phyloP scores from a whole-genome alignment of 2,113 vertebrate genomes.

The Mesitornis unicolor region DNA sequence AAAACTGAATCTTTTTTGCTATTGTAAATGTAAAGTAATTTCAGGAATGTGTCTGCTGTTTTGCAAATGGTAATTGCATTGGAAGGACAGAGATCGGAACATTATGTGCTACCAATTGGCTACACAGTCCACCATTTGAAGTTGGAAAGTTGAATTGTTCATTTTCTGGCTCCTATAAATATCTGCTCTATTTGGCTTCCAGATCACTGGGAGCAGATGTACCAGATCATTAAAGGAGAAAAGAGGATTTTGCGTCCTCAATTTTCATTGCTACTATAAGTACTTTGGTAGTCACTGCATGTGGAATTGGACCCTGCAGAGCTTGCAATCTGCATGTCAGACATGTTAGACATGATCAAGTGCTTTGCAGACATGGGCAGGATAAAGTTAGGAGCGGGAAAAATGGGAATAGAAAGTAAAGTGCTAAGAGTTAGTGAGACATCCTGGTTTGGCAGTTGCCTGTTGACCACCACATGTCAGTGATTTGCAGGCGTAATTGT shows the following conservation, averaged over 20 bases:
- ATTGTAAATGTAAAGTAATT: background rate
- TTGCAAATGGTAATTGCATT: background rate
- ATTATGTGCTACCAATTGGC: background rate
- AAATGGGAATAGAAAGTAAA: background rate
- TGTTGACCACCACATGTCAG: background rate
- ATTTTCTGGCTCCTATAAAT: constrained; percentile 17
- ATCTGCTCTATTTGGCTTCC: background rate
- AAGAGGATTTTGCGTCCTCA: constrained; percentile 3
- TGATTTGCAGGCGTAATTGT: background rate
- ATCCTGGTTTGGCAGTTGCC: background rate
- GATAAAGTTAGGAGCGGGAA: background rate
- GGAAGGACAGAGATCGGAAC: background rate
- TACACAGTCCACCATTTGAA: background rate
- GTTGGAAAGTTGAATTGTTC: background rate
- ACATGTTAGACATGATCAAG: background rate
- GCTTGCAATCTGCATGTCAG: background rate
- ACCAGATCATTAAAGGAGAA: background rate
- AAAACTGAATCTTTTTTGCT: background rate
- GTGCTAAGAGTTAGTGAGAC: background rate
- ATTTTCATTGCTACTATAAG: background rate
- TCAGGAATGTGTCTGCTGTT: background rate
- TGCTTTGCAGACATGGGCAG: background rate
- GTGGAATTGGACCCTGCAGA: background rate
- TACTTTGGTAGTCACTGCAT: background rate
- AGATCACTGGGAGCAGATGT: background rate